Percentiles rank a stretch among this genome's conserved stretches.
phyloP scores from a whole-genome alignment of 2,113 vertebrate species.

The Boulengerochromis microlepis region DNA sequence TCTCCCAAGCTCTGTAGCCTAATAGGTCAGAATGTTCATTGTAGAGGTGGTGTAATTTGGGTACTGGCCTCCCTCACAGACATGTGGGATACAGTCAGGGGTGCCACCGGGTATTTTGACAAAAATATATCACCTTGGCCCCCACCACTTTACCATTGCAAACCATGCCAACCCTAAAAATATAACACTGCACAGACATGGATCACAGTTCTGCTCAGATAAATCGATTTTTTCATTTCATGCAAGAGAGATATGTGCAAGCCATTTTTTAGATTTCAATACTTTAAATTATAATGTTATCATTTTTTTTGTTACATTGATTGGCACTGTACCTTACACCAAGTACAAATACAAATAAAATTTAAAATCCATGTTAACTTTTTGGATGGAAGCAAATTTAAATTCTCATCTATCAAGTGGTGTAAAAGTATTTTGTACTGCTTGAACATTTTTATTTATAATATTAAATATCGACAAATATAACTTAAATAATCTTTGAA shows the following conservation, averaged over 20 bases:
- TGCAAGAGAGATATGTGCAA: not conserved
- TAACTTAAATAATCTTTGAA: not conserved
- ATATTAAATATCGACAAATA: not conserved
- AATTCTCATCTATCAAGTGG: not conserved
- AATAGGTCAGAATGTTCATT: not conserved
- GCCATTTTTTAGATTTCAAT: not conserved
- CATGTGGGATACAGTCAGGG: not conserved
- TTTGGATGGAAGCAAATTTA: not conserved
- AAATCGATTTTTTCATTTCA: not conserved
- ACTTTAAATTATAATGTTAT: not conserved
- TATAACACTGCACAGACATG: not conserved
- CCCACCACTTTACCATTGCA: not conserved
- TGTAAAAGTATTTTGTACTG: not conserved
- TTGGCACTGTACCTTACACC: fast-evolving
- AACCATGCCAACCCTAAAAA: not conserved
- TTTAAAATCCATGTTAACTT: not conserved
- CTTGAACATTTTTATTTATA: not conserved
- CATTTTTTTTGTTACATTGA: not conserved
- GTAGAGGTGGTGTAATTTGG: not conserved
- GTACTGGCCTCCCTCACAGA: not conserved
- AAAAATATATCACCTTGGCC: not conserved
- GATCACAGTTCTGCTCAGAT: not conserved
- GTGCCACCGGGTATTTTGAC: not conserved
- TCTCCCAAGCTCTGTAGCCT: not conserved
- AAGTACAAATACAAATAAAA: not conserved